Conservation (phyloP, 2,797 vertebrate genomes). For the Heterohyrax brucei region DNA sequence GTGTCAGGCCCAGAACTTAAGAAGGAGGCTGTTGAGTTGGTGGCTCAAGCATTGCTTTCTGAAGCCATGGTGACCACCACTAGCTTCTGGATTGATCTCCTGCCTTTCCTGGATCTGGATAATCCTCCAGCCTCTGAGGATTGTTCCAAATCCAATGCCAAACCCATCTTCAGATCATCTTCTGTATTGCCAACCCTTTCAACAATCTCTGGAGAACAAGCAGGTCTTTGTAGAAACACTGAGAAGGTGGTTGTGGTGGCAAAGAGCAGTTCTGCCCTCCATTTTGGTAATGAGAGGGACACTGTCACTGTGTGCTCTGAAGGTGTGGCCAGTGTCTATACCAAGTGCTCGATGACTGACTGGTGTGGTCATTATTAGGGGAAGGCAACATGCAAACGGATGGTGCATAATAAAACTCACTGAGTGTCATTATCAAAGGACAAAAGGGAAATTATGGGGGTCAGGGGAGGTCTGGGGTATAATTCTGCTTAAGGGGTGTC, state of each 20-base stretch:
- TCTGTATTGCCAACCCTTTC: accelerated
- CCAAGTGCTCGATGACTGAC: not conserved
- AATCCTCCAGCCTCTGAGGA: accelerated
- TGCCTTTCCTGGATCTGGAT: not conserved
- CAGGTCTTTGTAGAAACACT: not conserved
- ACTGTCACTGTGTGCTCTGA: not conserved
- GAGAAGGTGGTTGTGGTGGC: not conserved
- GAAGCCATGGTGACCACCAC: not conserved
- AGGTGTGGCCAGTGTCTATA: not conserved
- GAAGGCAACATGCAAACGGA: not conserved
- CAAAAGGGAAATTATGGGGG: accelerated
- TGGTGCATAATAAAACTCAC: not conserved
- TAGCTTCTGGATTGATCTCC: not conserved
- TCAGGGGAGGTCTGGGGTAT: not conserved
- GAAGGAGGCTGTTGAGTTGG: accelerated
- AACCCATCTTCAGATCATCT: not conserved
- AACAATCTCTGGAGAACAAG: not conserved
- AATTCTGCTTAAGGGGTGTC: not conserved
- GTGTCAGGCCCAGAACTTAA: accelerated
- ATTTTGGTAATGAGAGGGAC: accelerated
- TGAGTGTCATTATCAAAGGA: accelerated
- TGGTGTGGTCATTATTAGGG: too few species aligned
- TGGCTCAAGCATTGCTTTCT: not conserved
- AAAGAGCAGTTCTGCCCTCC: not conserved
- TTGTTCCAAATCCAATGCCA: too few species aligned